Evolutionary conservation across 2,113 vertebrate species (phyloP).

Genomic region (Sminthopsis crassicaudata): DNA sequence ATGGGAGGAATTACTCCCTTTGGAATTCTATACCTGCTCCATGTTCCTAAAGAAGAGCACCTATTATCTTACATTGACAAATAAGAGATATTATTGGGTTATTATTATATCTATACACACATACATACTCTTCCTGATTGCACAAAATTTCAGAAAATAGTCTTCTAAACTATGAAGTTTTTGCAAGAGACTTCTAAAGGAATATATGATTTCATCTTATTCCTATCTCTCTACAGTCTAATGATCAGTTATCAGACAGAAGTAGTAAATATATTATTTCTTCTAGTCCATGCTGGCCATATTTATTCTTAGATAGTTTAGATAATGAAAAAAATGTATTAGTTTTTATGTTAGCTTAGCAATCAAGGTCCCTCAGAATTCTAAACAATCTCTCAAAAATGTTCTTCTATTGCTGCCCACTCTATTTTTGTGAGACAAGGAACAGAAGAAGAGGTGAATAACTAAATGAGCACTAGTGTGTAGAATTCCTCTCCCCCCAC

Average conservation of each 20-base stretch:
- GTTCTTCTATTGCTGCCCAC: neutral
- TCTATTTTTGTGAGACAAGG: neutral
- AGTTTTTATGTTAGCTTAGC: neutral
- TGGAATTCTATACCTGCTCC: neutral
- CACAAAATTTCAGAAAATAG: neutral
- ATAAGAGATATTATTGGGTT: neutral
- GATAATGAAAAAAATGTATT: neutral
- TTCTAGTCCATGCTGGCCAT: neutral
- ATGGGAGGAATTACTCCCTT: neutral
- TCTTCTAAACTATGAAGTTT: neutral
- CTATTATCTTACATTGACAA: neutral
- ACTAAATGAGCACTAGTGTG: too few species aligned
- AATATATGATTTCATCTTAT: fast-evolving
- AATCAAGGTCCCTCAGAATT: neutral
- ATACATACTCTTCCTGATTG: neutral
- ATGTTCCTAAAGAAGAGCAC: neutral
- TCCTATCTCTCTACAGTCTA: neutral
- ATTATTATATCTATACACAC: neutral
- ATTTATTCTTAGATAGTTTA: too few species aligned
- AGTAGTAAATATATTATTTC: neutral
- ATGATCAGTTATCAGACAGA: neutral
- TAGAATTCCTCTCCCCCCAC: too few species aligned
- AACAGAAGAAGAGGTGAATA: neutral
- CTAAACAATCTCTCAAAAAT: neutral
- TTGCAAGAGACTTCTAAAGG: neutral